Conservation (phyloP, 2,888 invertebrate species). For the Capitulum mitella region DNA sequence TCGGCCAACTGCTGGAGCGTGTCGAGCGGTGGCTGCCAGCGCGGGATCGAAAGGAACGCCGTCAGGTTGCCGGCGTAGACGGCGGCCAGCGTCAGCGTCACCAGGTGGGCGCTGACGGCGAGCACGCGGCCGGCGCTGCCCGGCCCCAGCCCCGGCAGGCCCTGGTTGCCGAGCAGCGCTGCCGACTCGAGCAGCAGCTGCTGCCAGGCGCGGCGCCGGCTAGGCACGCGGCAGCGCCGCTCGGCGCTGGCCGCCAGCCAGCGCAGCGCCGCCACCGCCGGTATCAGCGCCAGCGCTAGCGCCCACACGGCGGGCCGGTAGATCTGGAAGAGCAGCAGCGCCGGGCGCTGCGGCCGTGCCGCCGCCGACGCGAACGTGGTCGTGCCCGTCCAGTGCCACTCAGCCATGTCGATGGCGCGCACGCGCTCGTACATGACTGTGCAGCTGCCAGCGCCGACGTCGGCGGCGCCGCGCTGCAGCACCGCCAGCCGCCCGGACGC, state of each 20-base stretch:
- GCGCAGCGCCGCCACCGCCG: background rate
- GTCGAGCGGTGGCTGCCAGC: conserved; percentile 18
- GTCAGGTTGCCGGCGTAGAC: conserved; percentile 16
- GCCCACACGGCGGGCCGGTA: background rate
- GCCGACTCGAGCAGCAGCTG: background rate
- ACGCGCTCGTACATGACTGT: background rate
- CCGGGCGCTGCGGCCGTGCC: background rate
- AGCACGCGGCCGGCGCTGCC: background rate
- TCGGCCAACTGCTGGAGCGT: background rate
- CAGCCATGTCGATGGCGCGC: background rate
- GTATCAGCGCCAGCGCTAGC: conserved; percentile 3
- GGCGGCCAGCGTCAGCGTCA: background rate
- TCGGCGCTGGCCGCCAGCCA: background rate
- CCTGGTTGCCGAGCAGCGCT: background rate
- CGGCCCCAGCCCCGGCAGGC: background rate
- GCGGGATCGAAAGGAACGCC: background rate
- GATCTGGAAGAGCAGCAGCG: conserved; percentile 4
- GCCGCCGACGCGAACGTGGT: conserved; percentile 12
- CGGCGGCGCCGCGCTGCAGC: background rate
- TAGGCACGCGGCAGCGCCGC: background rate
- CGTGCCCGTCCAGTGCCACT: conserved; percentile 19
- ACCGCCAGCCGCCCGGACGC: background rate
- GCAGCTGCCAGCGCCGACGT: background rate
- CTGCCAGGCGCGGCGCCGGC: background rate
- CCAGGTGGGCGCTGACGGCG: background rate